Evolutionary conservation across 2,888 invertebrate genomes (phyloP).

Genomic region (Rhimphoctona megacephalus): DNA sequence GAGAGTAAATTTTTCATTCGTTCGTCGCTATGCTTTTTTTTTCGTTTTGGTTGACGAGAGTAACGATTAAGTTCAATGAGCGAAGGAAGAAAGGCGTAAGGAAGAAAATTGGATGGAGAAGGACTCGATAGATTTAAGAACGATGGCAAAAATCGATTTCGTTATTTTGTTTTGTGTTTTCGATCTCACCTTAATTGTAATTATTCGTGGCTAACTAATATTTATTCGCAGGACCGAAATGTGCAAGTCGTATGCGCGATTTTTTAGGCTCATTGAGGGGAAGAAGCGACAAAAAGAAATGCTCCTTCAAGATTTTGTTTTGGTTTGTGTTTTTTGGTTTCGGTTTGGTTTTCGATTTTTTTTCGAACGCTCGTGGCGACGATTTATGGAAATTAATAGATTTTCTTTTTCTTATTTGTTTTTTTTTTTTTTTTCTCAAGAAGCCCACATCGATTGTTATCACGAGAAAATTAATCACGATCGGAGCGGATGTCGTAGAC

Average conservation of each 20-base stretch:
- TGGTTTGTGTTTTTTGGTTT: not conserved
- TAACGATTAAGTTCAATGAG: constrained; percentile 31
- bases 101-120: constrained; percentile 40
- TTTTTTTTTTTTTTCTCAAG: not conserved
- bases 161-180: constrained; percentile 16
- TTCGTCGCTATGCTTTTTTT: not conserved
- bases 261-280: not conserved
- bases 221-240: constrained; percentile 28
- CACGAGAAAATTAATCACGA: constrained; percentile 47
- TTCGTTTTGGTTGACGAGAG: constrained; percentile 2
- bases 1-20: not conserved
- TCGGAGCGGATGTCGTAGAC: constrained; percentile 60
- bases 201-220: constrained; percentile 51
- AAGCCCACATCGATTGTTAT: constrained; percentile 37
- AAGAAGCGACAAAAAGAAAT: not conserved
- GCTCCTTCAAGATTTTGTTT: not conserved
- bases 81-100: constrained; percentile 11
- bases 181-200: constrained; percentile 33
- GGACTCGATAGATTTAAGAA: constrained; percentile 43
- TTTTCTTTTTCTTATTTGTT: not conserved
- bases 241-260: not conserved
- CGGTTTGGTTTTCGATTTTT: not conserved
- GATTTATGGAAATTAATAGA: not conserved
- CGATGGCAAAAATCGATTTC: constrained; percentile 20
- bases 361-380: constrained; percentile 3